Percentiles rank a stretch among this genome's conserved stretches.
Evolutionary conservation across 2,888 invertebrate species (phyloP).

Genomic region (Smittia sp.): DNA sequence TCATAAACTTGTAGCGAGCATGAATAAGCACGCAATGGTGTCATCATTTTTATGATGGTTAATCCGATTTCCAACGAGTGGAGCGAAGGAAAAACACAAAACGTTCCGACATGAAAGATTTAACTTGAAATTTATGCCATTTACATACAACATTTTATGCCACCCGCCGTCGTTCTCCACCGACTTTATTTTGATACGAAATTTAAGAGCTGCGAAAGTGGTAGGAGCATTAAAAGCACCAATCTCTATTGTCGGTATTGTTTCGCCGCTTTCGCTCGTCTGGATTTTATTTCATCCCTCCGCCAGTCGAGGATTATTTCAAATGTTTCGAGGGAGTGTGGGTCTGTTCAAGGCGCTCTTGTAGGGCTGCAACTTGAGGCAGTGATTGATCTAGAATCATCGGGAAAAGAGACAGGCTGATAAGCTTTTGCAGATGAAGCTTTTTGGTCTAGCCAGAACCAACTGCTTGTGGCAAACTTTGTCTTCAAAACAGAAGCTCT

Average conservation of each 20-base stretch:
- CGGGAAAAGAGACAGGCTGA: too few species aligned
- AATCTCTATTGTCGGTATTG: neutral
- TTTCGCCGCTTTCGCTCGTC: neutral
- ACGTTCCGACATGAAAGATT: conserved; percentile 34
- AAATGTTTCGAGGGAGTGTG: neutral
- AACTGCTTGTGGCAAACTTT: neutral
- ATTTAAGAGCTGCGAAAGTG: conserved; percentile 15
- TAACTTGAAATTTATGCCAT: conserved; percentile 37
- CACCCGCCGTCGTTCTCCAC: neutral
- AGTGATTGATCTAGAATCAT: too few species aligned
- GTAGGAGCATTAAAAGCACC: neutral
- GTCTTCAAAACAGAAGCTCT: neutral
- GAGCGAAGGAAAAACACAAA: neutral
- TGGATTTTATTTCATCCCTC: conserved; percentile 10
- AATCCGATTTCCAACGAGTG: conserved; percentile 25
- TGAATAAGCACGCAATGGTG: conserved; percentile 39
- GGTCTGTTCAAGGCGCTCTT: too few species aligned
- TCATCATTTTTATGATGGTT: conserved; percentile 38
- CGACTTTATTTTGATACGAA: neutral
- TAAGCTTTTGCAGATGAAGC: too few species aligned
- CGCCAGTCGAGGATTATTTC: neutral
- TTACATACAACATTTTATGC: conserved; percentile 30
- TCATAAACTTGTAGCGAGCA: conserved; percentile 31
- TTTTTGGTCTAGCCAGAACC: too few species aligned
- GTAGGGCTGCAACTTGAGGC: too few species aligned